Conservation (phyloP, 2,797 vertebrate genomes). For the Clamator glandarius region DNA sequence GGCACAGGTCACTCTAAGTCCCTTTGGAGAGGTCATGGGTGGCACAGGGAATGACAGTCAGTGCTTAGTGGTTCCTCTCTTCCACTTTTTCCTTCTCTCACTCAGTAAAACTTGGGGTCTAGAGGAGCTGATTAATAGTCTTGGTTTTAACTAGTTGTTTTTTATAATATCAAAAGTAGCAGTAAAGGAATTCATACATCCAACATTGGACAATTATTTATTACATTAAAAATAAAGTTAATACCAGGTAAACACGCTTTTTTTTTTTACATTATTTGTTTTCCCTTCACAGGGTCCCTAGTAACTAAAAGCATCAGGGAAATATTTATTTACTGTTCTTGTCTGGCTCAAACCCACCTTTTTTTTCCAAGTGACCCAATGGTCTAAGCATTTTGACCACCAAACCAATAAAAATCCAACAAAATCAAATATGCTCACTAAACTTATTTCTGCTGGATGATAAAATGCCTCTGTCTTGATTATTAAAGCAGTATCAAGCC, state of each 20-base stretch:
- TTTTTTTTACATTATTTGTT: neutral
- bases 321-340: conserved; percentile 25
- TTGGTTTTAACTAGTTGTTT: neutral
- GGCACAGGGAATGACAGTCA: neutral
- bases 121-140: neutral
- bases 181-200: neutral
- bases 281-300: neutral
- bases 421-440: rapidly evolving
- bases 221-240: neutral
- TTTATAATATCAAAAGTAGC: neutral
- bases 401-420: neutral
- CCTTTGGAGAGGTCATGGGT: neutral
- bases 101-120: no score
- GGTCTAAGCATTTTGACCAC: neutral
- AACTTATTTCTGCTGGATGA: neutral
- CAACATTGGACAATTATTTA: neutral
- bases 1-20: neutral
- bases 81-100: neutral
- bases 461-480: neutral
- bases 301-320: neutral
- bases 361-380: neutral
- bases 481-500: neutral
- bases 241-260: neutral
- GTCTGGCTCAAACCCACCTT: neutral
- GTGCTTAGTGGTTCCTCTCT: neutral